Conservation (phyloP, 2,797 vertebrate species). For the Danionella dracula region DNA sequence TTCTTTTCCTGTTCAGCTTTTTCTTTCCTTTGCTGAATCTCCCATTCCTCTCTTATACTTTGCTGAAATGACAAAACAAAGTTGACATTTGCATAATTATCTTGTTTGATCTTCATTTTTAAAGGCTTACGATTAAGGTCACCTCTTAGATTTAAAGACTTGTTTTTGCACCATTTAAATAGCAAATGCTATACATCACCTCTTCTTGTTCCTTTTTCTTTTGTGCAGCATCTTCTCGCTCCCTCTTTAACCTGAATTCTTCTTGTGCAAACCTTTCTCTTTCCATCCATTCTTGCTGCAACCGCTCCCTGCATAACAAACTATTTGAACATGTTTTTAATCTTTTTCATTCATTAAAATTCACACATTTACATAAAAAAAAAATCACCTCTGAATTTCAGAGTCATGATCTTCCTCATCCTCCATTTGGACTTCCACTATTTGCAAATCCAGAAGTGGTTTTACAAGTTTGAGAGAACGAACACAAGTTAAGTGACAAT, state of each 20-base stretch:
- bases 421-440: too few species aligned
- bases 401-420: too few species aligned
- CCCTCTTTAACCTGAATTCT: conserved; percentile 78
- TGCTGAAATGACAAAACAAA: not conserved
- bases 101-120: too few species aligned
- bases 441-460: too few species aligned
- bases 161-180: not conserved
- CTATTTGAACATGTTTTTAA: not conserved
- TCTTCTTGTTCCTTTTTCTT: conserved; percentile 87
- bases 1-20: conserved; percentile 78
- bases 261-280: conserved; percentile 86
- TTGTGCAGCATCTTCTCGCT: conserved; percentile 79
- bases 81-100: too few species aligned
- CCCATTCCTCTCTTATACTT: conserved; percentile 78
- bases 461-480: too few species aligned
- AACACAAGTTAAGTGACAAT: too few species aligned
- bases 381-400: too few species aligned
- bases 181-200: conserved; percentile 58
- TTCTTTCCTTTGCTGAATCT: conserved; percentile 83
- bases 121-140: too few species aligned
- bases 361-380: too few species aligned
- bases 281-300: conserved; percentile 85
- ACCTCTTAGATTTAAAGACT: too few species aligned
- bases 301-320: conserved; percentile 71
- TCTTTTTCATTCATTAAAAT: too few species aligned